These are phyloP conservation scores for Apostichopus leukothele DNA, from an alignment of 53 echinoderm and acorn worm species.

Conservation along the genomic window DNA sequence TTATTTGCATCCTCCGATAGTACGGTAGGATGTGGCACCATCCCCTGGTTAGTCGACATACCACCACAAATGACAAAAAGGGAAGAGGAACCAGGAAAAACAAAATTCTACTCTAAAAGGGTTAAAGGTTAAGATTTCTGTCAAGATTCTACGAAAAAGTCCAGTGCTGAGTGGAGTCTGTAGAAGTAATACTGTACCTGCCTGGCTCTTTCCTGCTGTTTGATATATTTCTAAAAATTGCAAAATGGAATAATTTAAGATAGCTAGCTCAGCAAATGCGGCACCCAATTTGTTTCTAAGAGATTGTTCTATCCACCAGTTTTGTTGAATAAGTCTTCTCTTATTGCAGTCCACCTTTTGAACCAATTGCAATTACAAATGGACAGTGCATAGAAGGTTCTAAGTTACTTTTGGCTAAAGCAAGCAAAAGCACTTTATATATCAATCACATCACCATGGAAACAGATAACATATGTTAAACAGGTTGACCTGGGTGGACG, in stretches of 20 bases:
- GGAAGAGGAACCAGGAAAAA: background rate
- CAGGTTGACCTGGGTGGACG: too few relatives aligned
- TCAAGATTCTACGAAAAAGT: background rate
- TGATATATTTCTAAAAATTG: constrained; percentile 9
- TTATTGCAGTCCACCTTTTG: too few relatives aligned
- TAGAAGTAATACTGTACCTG: constrained; percentile 20
- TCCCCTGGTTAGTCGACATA: background rate
- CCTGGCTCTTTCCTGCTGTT: constrained; percentile 14
- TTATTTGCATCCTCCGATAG: background rate
- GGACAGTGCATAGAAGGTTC: too few relatives aligned
- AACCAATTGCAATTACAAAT: too few relatives aligned
- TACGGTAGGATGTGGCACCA: background rate
- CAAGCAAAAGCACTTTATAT: too few relatives aligned
- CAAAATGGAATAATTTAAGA: background rate
- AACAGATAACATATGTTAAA: too few relatives aligned
- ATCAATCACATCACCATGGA: too few relatives aligned
- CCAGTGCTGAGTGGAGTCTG: background rate
- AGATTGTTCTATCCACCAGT: too few relatives aligned
- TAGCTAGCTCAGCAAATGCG: too few relatives aligned
- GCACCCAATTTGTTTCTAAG: too few relatives aligned
- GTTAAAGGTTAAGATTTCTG: background rate
- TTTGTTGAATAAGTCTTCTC: too few relatives aligned
- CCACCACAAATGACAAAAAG: background rate
- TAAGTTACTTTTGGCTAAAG: too few relatives aligned
- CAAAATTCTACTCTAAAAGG: background rate